phyloP scores from a whole-genome alignment of 64 coral and sea anemone species.

The Stichodactyla helianthus region DNA sequence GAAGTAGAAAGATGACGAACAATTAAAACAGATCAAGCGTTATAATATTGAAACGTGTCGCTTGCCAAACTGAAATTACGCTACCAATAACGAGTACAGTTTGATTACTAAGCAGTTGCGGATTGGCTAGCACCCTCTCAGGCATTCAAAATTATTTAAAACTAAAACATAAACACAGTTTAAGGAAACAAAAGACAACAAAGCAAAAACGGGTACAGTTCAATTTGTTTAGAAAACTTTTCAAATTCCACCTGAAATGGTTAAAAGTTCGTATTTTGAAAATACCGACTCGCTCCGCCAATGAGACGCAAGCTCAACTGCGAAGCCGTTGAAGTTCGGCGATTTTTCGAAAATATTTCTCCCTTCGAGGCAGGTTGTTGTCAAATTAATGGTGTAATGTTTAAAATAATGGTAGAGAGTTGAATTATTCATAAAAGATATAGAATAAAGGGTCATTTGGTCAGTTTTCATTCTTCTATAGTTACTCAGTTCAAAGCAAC shows the following conservation, averaged over 20 bases:
- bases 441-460: background rate
- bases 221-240: constrained; percentile 5
- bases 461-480: background rate
- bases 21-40: background rate
- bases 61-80: background rate
- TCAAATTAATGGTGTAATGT: background rate
- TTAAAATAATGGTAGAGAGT: background rate
- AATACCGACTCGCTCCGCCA: background rate
- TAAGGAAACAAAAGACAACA: background rate
- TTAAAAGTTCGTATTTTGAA: background rate
- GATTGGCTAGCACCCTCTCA: background rate
- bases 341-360: background rate
- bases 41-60: background rate
- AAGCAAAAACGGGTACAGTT: background rate
- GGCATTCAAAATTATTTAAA: no score
- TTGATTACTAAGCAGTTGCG: background rate
- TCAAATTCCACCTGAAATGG: background rate
- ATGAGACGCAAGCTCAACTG: background rate
- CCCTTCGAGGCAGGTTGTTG: background rate
- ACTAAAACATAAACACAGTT: background rate
- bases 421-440: background rate
- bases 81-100: background rate
- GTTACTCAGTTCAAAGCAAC: background rate
- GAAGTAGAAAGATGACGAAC: background rate
- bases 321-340: background rate